These are phyloP conservation scores for Imbricaverruca yamaguchii DNA, from an alignment of 2,888 invertebrate genomes.

Conservation along the genomic window DNA sequence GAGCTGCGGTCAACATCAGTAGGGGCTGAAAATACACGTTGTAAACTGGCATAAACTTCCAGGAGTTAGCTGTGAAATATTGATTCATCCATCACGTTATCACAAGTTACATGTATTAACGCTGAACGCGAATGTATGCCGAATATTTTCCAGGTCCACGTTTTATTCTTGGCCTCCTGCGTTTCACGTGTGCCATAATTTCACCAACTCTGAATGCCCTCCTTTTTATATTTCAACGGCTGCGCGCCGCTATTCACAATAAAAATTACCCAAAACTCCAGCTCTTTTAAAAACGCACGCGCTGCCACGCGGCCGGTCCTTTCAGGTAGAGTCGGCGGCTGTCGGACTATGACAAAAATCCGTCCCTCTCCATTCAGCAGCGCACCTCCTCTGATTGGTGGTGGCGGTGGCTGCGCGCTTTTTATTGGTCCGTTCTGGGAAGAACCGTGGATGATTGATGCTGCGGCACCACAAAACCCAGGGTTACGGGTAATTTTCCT, in stretches of 20 bases:
- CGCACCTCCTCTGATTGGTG: background rate
- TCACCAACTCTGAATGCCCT: constrained; percentile 18
- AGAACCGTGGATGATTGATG: constrained; percentile 14
- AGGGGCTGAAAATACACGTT: too few relatives aligned
- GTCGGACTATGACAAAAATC: background rate
- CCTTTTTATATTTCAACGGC: constrained; percentile 20
- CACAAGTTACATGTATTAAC: too few relatives aligned
- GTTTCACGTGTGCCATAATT: background rate
- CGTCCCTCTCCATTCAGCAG: background rate
- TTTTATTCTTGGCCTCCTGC: background rate
- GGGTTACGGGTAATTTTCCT: constrained; percentile 1
- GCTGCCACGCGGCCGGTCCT: constrained; percentile 9
- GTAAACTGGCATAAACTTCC: too few relatives aligned
- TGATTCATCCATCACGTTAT: too few relatives aligned
- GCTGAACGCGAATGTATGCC: too few relatives aligned
- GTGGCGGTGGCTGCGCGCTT: background rate
- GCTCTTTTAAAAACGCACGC: constrained; percentile 21
- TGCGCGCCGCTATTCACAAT: constrained; percentile 14
- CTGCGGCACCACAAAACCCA: background rate
- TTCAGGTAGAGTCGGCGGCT: background rate
- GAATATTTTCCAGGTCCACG: background rate
- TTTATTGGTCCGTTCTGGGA: constrained; percentile 12
- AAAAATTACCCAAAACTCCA: constrained; percentile 21
- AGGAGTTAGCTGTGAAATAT: too few relatives aligned
- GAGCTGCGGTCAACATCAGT: too few relatives aligned